Conservation (phyloP, 2,113 vertebrate species). For the Riparia riparia region DNA sequence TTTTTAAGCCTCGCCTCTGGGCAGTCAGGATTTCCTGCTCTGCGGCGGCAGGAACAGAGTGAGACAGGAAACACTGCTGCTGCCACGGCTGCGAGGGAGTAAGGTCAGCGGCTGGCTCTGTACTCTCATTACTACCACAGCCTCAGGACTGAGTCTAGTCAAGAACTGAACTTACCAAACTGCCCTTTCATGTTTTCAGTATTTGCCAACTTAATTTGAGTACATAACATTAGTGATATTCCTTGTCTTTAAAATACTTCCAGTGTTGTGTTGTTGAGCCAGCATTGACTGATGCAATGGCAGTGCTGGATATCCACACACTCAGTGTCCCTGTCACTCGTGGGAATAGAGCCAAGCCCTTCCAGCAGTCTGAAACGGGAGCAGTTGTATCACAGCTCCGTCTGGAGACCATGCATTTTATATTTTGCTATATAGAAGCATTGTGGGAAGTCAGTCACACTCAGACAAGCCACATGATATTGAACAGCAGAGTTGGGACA, state of each 20-base stretch:
- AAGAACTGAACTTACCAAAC: neutral
- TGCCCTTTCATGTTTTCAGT: neutral
- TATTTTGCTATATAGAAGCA: neutral
- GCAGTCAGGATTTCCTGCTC: slow-evolving; percentile 71
- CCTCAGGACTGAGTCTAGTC: neutral
- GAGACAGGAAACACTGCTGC: slow-evolving; percentile 57
- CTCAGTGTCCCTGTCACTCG: accelerated
- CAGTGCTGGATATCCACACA: accelerated
- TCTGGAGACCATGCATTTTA: neutral
- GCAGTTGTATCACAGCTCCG: neutral
- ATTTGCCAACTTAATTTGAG: neutral
- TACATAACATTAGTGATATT: neutral
- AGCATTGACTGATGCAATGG: neutral
- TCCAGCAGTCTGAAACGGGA: neutral
- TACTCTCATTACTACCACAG: neutral
- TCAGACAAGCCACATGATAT: neutral
- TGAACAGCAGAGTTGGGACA: neutral
- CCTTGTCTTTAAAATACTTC: neutral
- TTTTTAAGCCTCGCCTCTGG: slow-evolving; percentile 64
- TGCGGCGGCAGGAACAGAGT: slow-evolving; percentile 35
- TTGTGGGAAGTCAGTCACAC: neutral
- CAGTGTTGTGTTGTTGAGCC: neutral
- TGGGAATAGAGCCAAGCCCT: neutral
- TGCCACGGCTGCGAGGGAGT: slow-evolving; percentile 2
- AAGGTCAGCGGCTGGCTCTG: slow-evolving; percentile 35